A percentile compares a stretch with the other conserved stretches of the same genome.
These are phyloP conservation scores for Redunca redunca DNA, from an alignment of 2,113 vertebrate genomes.

Conservation along the genomic window DNA sequence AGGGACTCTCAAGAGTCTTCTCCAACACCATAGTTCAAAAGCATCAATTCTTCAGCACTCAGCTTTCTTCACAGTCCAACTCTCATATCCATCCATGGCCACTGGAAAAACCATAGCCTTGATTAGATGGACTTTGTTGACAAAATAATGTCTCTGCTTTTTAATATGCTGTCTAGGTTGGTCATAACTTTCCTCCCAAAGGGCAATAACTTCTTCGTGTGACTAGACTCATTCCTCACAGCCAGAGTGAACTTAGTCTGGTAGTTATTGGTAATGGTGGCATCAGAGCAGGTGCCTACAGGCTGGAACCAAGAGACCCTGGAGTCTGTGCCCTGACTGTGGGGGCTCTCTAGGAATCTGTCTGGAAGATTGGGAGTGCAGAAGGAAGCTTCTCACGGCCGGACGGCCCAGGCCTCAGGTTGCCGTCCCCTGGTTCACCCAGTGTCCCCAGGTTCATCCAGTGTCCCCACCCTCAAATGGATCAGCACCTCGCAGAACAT, in stretches of 20 bases:
- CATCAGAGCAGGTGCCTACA: too few relatives aligned
- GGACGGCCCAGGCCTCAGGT: not conserved
- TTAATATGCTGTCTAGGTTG: not conserved
- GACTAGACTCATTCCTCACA: not conserved
- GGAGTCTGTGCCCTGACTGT: not conserved
- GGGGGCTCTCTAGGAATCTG: not conserved
- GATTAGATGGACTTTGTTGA: not conserved
- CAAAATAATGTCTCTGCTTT: not conserved
- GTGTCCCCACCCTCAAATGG: not conserved
- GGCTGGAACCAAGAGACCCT: not conserved
- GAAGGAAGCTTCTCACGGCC: not conserved
- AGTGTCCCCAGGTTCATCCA: not conserved
- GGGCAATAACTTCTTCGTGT: not conserved
- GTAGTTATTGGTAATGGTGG: not conserved
- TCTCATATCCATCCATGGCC: not conserved
- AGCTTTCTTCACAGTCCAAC: not conserved
- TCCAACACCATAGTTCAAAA: not conserved
- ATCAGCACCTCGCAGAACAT: not conserved
- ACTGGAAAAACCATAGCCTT: not conserved
- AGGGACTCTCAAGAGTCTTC: not conserved
- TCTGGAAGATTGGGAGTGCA: not conserved
- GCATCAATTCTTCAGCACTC: accelerated
- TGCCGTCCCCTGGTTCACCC: not conserved
- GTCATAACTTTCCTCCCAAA: not conserved
- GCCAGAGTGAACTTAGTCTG: not conserved